These are phyloP conservation scores for Bombus sibiricus DNA, from an alignment of 1,140 invertebrate genomes.

Conservation along the genomic window DNA sequence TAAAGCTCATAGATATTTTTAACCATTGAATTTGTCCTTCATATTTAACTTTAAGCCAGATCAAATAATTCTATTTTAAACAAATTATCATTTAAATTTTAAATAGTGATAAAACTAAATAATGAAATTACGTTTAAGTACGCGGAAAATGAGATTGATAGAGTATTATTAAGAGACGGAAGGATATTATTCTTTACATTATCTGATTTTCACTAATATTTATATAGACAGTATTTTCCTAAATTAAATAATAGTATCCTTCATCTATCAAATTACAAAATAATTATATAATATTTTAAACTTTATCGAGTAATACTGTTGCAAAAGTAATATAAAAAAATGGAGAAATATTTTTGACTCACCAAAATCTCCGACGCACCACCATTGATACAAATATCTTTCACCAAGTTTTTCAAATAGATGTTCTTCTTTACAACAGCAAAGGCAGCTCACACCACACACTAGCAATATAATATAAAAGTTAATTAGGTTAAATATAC, in stretches of 20 bases:
- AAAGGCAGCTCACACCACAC: slow-evolving; percentile 20
- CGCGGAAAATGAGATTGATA: not conserved
- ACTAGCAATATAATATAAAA: slow-evolving; percentile 33
- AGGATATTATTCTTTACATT: no score
- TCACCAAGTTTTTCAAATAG: not conserved
- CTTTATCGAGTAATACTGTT: no score
- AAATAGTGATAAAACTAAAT: no score
- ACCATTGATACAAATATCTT: not conserved
- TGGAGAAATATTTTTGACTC: not conserved
- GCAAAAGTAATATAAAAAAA: not conserved
- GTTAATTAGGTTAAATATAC: slow-evolving; percentile 65
- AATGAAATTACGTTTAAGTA: no score
- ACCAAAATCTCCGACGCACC: not conserved
- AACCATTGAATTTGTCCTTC: not conserved
- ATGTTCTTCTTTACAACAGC: not conserved
- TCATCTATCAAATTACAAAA: not conserved
- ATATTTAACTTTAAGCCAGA: no score
- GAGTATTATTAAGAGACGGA: no score
- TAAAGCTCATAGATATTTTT: no score
- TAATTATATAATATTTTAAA: not conserved
- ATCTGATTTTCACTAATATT: not conserved
- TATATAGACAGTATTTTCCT: not conserved
- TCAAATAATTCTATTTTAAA: no score
- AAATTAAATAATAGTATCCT: not conserved
- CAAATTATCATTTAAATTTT: no score